Evolutionary conservation across 2,888 invertebrate species (phyloP), one percentile per base, ranked within the genome.

Genomic region (Salticus scenicus): DNA sequence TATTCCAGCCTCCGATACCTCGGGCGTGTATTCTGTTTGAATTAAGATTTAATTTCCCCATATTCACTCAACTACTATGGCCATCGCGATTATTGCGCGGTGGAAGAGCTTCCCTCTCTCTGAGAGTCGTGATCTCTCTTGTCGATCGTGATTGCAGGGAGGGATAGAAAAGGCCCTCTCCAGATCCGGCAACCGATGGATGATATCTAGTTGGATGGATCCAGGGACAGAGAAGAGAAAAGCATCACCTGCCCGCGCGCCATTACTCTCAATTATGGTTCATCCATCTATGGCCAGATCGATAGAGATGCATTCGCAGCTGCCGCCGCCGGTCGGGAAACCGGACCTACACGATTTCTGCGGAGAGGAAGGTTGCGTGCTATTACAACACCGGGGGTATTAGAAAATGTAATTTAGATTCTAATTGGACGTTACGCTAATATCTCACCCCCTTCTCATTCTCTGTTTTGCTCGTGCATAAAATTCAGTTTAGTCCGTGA

Each of bases 261-360:
- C 72, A 84, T 84, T 84, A 84, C 77, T 84, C 83, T 84, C 83
- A 84, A 84, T 84, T 84, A 84, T 84, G 73, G 77, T 31, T 66
- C 77, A 84, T 84, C 83, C 83, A 84, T 84, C 83, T 84, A 84
- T 84, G 30, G 31, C 73, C 10, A 72, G 77, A 76, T 77, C 77
- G 77, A 77, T 77, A 41, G 77, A 28, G 31, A 28, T 28, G 30
- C 28, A 33, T 28, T 67, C 33, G 28, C 67, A 67, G 31, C 63
- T 70, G 80, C 80, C 67, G 73, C 82, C 71, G 75, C 75, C n/a
- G n/a, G n/a, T n/a, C n/a, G n/a, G n/a, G 33, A 28, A 70, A 47
- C 33, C 71, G 51, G 76, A 66, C 71, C 70, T 71, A 66, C 72
- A 71, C 33, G 64, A 63, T 74, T 57, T 27, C 4, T 24, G n/a